Base-by-base conservation (phyloP, 1,140 invertebrate species). In the Caerostris extrusa region DNA sequence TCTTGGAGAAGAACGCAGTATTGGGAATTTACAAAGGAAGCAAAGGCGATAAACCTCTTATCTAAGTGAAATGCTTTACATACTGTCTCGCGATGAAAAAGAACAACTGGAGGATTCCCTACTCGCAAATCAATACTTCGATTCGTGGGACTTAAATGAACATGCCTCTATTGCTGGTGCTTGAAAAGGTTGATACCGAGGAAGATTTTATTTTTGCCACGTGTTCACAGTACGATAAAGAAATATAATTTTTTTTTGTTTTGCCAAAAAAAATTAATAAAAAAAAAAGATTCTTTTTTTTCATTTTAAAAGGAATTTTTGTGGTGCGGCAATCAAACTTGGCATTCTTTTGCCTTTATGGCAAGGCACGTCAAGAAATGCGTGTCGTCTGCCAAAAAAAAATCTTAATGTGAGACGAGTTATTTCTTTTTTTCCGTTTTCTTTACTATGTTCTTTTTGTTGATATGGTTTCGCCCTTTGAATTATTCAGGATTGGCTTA, bases 11-110 rank as follows among this genome's bases (percentile, higher is more conserved):
- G 8, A 53, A 19, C 10, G 3, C 34, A 77, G 71, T 77, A 77
- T 77, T 53, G 71, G 71, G 71, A 77, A 77, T 77, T 77, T 67
- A 12, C 71, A 77, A 69, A 77, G 71, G 10, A 3, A 77, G 34
- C 71, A 77, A 77, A 77, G 12, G 71, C 71, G 71, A 77, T 77
- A 77, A 77, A 77, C 71, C 71, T 77, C 71, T 77, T 77, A 77
- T 77, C 71, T 77, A 50, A 77, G 71, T 77, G 71, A 77, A 77
- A 77, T 77, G 71, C 71, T 77, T 77, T 77, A 34, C 71, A 77
- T 77, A 77, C 71, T 77, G 71, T 77, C 53, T 77, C 53, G 19
- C 12, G 50, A 77, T 34, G 19, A 4, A 77, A 77, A 77, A 77
- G 71, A 77, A 77, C 71, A 77, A 53, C 71, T 12, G 50, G 34